phyloP scores from a whole-genome alignment of 2,888 invertebrate species.

The Tenthredo amoena region DNA sequence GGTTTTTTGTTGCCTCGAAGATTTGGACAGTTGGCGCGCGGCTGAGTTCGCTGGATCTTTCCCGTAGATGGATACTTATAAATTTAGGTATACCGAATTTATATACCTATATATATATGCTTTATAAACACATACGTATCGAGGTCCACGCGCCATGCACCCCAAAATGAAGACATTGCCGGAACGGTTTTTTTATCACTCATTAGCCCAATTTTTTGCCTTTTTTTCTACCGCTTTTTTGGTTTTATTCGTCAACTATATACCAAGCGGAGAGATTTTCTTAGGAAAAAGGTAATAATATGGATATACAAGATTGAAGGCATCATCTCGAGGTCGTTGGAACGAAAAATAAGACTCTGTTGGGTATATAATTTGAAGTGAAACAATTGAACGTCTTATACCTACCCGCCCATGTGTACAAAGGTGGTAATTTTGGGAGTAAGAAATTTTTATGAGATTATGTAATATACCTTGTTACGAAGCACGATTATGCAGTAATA shows the following conservation, averaged over 20 bases:
- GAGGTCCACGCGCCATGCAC: conserved; percentile 20
- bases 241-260: neutral
- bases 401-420: conserved; percentile 13
- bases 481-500: neutral
- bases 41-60: neutral
- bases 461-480: neutral
- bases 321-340: conserved; percentile 32
- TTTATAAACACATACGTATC: neutral
- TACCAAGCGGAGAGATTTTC: conserved; percentile 12
- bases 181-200: neutral
- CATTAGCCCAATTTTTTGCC: conserved; percentile 26
- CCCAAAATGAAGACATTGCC: conserved; percentile 36
- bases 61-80: neutral
- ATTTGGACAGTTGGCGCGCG: conserved; percentile 52
- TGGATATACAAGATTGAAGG: conserved; percentile 12
- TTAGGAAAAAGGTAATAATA: conserved; percentile 29
- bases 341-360: conserved; percentile 15
- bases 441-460: neutral
- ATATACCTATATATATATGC: neutral
- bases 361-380: conserved; percentile 29
- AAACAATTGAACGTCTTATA: conserved; percentile 26
- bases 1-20: conserved; percentile 33
- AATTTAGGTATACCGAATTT: neutral
- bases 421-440: conserved; percentile 3
- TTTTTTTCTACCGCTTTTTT: neutral